These are phyloP conservation scores for Stomatorhinus ivindoensis DNA, from an alignment of 2,113 vertebrate genomes.

Conservation along the genomic window DNA sequence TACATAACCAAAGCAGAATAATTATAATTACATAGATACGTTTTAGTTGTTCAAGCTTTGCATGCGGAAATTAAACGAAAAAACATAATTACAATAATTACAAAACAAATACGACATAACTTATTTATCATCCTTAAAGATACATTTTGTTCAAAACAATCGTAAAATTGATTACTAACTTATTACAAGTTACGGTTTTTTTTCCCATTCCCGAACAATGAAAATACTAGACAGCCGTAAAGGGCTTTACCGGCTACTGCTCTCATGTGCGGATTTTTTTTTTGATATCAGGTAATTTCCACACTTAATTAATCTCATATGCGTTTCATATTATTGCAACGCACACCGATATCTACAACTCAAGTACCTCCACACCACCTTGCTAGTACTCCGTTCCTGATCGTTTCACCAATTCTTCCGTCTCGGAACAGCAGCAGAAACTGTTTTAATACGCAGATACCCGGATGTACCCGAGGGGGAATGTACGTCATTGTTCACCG, in stretches of 20 bases:
- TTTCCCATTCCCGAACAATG: neutral
- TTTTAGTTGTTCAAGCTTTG: neutral
- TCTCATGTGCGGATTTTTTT: neutral
- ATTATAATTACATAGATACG: neutral
- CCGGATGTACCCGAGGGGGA: slow-evolving; percentile 67
- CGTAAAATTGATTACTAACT: neutral
- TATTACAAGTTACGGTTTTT: neutral
- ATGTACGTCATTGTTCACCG: slow-evolving; percentile 79
- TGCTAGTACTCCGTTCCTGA: neutral
- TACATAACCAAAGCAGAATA: neutral
- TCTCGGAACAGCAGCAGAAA: slow-evolving; percentile 26
- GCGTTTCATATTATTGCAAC: neutral
- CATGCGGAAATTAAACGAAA: neutral
- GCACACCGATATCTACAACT: too few species aligned
- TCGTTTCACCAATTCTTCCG: neutral
- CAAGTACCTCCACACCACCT: neutral
- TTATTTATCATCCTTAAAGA: neutral
- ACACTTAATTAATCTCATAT: neutral
- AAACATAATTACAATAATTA: neutral
- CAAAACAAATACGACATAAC: neutral
- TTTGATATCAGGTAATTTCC: neutral
- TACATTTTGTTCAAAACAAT: neutral
- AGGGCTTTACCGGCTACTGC: neutral
- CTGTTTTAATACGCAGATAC: slow-evolving; percentile 47
- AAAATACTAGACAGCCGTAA: neutral